phyloP scores from a whole-genome alignment of 2,888 invertebrate genomes.

The Thymelicus acteon region DNA sequence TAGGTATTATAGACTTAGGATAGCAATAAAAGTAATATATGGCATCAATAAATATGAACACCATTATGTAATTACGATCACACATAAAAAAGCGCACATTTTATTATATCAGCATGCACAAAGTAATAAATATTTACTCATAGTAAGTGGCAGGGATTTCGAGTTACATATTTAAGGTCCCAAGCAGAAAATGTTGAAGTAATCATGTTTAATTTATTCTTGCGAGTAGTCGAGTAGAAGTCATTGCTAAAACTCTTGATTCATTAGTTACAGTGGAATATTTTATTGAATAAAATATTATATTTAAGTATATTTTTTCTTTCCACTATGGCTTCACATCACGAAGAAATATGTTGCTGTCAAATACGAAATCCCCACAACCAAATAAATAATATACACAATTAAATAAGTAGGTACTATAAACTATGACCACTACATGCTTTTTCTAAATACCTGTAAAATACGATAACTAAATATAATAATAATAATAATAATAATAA shows the following conservation, averaged over 20 bases:
- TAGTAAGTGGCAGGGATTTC: conserved; percentile 13
- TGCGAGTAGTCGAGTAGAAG: no score
- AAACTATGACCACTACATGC: conserved; percentile 9
- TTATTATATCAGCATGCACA: not conserved
- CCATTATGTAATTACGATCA: not conserved
- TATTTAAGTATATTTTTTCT: no score
- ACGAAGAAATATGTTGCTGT: no score
- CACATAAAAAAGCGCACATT: conserved; percentile 5
- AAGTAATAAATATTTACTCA: not conserved
- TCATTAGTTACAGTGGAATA: no score
- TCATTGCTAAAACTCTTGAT: no score
- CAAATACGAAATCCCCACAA: conserved; percentile 18
- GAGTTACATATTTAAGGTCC: not conserved
- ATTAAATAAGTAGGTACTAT: conserved; percentile 2
- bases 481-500: conserved; percentile 8
- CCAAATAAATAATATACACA: not conserved
- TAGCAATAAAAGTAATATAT: not conserved
- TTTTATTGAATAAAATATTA: no score
- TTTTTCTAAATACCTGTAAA: conserved; percentile 3
- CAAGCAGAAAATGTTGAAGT: no score
- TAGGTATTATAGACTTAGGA: not conserved
- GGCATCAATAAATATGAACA: no score
- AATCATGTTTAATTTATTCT: no score
- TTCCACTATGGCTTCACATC: no score
- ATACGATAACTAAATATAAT: conserved; percentile 8